Percentiles rank a stretch among this genome's conserved stretches.
Conservation (phyloP, 2,797 vertebrate genomes). For the Sebastes iracundus region DNA sequence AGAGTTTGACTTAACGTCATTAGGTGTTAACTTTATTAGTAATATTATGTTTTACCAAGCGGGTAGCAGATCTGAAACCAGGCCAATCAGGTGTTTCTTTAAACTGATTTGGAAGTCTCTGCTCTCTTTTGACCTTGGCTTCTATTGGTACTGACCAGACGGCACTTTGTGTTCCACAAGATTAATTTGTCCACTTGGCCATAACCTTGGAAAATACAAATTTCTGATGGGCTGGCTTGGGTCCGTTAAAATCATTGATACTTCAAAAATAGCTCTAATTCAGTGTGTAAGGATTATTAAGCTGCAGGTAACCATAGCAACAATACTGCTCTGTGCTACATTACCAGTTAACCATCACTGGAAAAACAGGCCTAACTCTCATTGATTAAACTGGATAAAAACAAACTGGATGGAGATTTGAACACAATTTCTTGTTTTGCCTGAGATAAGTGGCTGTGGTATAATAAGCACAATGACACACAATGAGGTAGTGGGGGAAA, state of each 20-base stretch:
- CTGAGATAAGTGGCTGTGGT: background rate
- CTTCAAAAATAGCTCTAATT: slow-evolving; percentile 3
- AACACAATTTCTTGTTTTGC: background rate
- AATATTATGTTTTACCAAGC: too few relatives aligned
- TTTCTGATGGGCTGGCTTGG: background rate
- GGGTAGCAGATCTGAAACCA: background rate
- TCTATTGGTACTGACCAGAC: background rate
- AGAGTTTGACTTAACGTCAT: background rate
- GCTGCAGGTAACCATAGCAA: slow-evolving; percentile 25
- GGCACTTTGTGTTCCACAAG: background rate
- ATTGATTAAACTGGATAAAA: background rate
- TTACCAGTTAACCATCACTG: background rate
- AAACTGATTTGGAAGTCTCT: background rate
- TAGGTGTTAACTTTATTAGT: background rate
- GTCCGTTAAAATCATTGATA: slow-evolving; percentile 1
- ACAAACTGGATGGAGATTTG: background rate
- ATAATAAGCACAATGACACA: background rate
- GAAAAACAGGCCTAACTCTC: background rate
- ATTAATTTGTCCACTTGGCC: background rate
- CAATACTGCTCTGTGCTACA: background rate
- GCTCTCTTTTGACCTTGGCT: slow-evolving; percentile 5
- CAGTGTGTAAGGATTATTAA: background rate
- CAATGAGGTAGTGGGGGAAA: background rate
- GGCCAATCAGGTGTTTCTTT: background rate
- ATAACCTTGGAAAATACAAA: background rate